These are phyloP conservation scores for Clamator glandarius DNA, from an alignment of 2,797 vertebrate genomes.

Conservation along the genomic window DNA sequence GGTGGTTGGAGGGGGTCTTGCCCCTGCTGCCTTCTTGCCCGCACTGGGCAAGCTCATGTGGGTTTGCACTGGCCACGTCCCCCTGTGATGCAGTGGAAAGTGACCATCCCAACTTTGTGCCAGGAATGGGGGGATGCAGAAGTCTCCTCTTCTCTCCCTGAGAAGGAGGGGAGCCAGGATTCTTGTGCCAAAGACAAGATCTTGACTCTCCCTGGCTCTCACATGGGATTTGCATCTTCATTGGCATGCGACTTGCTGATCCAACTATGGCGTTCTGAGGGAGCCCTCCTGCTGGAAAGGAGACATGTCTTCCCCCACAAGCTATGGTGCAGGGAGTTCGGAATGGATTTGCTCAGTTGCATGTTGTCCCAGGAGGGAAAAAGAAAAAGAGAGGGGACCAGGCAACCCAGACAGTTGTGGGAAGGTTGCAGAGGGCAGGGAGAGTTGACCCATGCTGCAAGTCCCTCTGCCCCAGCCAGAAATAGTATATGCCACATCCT, in stretches of 20 bases:
- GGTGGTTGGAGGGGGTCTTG: background rate
- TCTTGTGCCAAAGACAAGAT: background rate
- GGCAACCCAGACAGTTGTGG: accelerated
- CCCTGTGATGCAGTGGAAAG: background rate
- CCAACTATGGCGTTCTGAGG: accelerated
- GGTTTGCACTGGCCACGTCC: background rate
- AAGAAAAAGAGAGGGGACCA: background rate
- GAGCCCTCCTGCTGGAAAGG: background rate
- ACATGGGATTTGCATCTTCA: background rate
- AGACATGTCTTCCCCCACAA: background rate
- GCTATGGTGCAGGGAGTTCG: background rate
- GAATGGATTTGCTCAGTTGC: background rate
- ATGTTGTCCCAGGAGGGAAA: background rate
- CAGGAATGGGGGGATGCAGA: background rate
- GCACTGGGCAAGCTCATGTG: background rate
- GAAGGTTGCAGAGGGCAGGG: background rate
- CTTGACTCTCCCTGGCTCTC: background rate
- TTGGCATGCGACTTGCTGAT: background rate
- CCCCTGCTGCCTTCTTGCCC: background rate
- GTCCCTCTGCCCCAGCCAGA: background rate
- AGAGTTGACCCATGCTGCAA: background rate
- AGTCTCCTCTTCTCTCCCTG: background rate
- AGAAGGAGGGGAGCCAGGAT: background rate
- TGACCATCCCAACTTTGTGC: background rate
- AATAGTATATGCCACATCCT: background rate